Percentiles rank a stretch among this genome's conserved stretches.
These are phyloP conservation scores for Drosophila setosimentum DNA, from an alignment of 2,888 invertebrate species.

Conservation along the genomic window DNA sequence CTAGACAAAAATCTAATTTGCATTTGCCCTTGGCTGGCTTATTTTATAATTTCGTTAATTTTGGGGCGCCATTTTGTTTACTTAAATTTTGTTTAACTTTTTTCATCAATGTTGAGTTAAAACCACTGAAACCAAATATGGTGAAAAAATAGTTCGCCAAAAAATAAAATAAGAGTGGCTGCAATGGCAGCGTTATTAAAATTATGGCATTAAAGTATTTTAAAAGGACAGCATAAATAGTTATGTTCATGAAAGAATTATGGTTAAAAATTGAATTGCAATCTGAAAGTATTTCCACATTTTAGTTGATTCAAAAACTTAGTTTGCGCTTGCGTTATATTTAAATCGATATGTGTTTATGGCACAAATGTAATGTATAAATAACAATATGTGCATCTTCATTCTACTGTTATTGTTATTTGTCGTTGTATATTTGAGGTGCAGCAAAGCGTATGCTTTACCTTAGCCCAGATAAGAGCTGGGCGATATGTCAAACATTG, in stretches of 20 bases:
- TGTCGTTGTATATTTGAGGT: constrained; percentile 26
- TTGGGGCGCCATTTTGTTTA: not conserved
- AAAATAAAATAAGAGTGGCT: not conserved
- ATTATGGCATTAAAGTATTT: not conserved
- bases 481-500: constrained; percentile 30
- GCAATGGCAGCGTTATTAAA: not conserved
- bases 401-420: constrained; percentile 18
- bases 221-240: not conserved
- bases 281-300: not conserved
- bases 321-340: constrained; percentile 20
- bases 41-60: constrained; percentile 4
- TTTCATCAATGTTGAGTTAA: not conserved
- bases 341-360: constrained; percentile 10
- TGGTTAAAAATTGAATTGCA: not conserved
- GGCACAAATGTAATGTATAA: not conserved
- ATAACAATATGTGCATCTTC: constrained; percentile 35
- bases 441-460: constrained; percentile 43
- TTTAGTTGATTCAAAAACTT: not conserved
- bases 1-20: not conserved
- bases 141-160: not conserved
- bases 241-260: not conserved
- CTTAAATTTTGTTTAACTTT: not conserved
- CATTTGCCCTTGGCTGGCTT: not conserved
- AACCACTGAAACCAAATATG: not conserved
- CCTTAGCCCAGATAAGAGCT: constrained; percentile 48